A percentile compares a stretch with the other conserved stretches of the same genome.
These are phyloP conservation scores for Drosophila melanosoma DNA, from an alignment of 2,888 invertebrate species.

Conservation along the genomic window DNA sequence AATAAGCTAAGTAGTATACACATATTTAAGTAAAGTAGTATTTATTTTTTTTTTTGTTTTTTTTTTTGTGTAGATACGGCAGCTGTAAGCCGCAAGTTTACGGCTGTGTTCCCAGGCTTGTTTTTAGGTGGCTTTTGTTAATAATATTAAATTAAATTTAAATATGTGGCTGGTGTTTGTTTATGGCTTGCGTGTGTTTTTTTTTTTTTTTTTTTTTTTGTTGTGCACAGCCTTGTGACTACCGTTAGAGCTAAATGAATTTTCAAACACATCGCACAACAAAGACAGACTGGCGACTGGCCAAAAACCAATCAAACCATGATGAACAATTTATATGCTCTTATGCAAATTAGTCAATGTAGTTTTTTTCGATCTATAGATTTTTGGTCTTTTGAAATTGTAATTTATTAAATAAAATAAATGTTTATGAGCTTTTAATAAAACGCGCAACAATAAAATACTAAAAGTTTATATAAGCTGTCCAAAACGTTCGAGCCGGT, in stretches of 20 bases:
- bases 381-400: slow-evolving; percentile 60
- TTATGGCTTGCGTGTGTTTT: slow-evolving; percentile 50
- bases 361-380: not conserved
- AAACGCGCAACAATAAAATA: slow-evolving; percentile 76
- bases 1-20: slow-evolving; percentile 13
- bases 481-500: slow-evolving; percentile 11
- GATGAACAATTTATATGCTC: slow-evolving; percentile 76
- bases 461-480: slow-evolving; percentile 73
- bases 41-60: slow-evolving; percentile 2
- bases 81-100: slow-evolving; percentile 60
- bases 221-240: slow-evolving; percentile 62
- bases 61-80: slow-evolving; percentile 42
- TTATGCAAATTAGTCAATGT: slow-evolving; percentile 70
- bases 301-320: slow-evolving; percentile 67
- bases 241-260: slow-evolving; percentile 74
- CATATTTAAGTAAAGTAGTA: slow-evolving; percentile 15
- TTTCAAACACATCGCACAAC: slow-evolving; percentile 61
- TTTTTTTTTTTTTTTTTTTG: no score
- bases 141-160: slow-evolving; percentile 79
- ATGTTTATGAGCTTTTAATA: slow-evolving; percentile 80
- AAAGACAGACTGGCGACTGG: slow-evolving; percentile 46
- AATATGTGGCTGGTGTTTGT: slow-evolving; percentile 71
- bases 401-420: slow-evolving; percentile 80
- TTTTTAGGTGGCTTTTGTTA: slow-evolving; percentile 69
- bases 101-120: slow-evolving; percentile 73